A percentile compares a stretch with the other conserved stretches of the same genome.
Conservation (phyloP, 2,888 invertebrate genomes). For the Silvanus unidentatus region DNA sequence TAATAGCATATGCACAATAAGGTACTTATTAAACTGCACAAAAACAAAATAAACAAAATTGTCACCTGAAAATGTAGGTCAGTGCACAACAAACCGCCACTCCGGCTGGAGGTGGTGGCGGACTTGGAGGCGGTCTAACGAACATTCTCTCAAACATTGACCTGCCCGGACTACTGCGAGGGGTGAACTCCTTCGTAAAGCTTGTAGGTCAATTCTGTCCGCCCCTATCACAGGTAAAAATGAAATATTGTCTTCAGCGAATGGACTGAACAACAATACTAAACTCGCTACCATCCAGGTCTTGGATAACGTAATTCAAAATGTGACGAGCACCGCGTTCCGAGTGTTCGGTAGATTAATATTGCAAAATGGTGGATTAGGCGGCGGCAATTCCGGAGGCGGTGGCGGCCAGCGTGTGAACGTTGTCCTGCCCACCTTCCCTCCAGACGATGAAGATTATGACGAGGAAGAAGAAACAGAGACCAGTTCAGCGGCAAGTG, state of each 20-base stretch:
- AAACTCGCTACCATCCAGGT: too few relatives aligned
- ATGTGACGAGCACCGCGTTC: slow-evolving; percentile 65
- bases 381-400: slow-evolving; percentile 41
- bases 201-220: slow-evolving; percentile 41
- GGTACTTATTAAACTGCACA: too few relatives aligned
- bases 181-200: slow-evolving; percentile 41
- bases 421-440: slow-evolving; percentile 61
- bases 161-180: slow-evolving; percentile 36
- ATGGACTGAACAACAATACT: too few relatives aligned
- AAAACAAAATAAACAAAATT: too few relatives aligned
- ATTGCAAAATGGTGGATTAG: slow-evolving; percentile 55
- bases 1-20: too few relatives aligned
- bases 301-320: slow-evolving; percentile 72
- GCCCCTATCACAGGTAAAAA: slow-evolving; percentile 43
- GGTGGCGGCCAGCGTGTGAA: slow-evolving; percentile 53
- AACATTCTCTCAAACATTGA: slow-evolving; percentile 37
- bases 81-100: too few relatives aligned
- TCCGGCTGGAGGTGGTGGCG: slow-evolving; percentile 11
- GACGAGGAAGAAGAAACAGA: slow-evolving; percentile 41
- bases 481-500: slow-evolving; percentile 4
- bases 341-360: slow-evolving; percentile 71
- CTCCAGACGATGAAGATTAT: slow-evolving; percentile 60
- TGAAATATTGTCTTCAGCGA: slow-evolving; percentile 8
- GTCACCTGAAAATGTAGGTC: too few relatives aligned
- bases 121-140: slow-evolving; percentile 29